These are phyloP conservation scores for Caenorhabditis remanei DNA, from an alignment of 1,140 invertebrate species.

Conservation along the genomic window DNA sequence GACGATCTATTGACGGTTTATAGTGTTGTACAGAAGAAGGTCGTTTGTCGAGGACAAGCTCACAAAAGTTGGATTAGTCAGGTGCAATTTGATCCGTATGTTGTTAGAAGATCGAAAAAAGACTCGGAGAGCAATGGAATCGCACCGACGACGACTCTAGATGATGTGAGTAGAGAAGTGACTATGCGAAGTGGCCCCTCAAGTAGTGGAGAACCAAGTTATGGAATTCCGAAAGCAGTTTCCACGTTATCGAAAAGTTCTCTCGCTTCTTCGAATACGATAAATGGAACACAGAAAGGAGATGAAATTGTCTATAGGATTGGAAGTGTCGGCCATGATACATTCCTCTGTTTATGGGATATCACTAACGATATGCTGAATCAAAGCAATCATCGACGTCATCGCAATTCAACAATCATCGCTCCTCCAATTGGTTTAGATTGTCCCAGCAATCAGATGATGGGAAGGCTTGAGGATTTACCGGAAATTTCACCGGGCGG, in stretches of 20 bases:
- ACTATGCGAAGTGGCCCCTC: not conserved
- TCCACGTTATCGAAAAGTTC: constrained; percentile 37
- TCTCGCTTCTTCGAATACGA: constrained; percentile 11
- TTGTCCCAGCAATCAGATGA: not conserved
- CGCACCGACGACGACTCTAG: not conserved
- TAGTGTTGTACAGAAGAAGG: constrained; percentile 88
- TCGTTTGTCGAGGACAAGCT: constrained; percentile 93
- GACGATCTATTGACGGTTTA: constrained; percentile 99
- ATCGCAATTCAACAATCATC: constrained; percentile 69
- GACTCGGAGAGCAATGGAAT: constrained; percentile 46
- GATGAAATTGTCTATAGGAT: constrained; percentile 83
- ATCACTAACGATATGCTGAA: constrained; percentile 92
- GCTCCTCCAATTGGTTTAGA: not conserved
- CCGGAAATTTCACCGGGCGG: not conserved
- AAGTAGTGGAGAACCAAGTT: not conserved
- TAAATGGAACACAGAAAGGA: not conserved
- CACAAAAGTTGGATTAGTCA: constrained; percentile 87
- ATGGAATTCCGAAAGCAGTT: not conserved
- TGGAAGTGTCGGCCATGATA: constrained; percentile 97
- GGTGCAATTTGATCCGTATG: constrained; percentile 91
- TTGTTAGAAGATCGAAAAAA: constrained; percentile 82
- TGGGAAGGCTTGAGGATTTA: not conserved
- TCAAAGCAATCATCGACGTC: constrained; percentile 56
- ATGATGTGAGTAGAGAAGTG: not conserved
- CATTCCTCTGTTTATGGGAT: constrained; percentile 97